These are phyloP conservation scores for Parnassius smintheus DNA, from an alignment of 2,888 invertebrate species.

Conservation along the genomic window DNA sequence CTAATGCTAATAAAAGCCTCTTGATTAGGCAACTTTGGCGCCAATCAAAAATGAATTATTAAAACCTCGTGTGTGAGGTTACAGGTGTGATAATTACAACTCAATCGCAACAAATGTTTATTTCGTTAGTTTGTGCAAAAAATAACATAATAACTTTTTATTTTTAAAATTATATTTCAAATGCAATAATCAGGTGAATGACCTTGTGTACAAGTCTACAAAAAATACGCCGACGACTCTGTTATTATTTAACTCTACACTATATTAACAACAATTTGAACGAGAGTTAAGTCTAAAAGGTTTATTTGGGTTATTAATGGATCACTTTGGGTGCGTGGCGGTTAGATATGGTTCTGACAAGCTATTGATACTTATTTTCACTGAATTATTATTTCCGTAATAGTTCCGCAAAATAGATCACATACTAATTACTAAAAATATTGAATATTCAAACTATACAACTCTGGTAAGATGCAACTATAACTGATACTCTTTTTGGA, in stretches of 20 bases:
- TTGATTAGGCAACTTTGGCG: too few relatives aligned
- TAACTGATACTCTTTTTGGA: too few relatives aligned
- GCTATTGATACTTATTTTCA: too few relatives aligned
- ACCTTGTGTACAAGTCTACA: constrained; percentile 4
- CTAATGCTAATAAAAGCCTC: too few relatives aligned
- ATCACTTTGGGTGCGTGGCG: constrained; percentile 13
- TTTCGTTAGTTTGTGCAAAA: background rate
- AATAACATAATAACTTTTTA: too few relatives aligned
- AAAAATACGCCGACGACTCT: background rate
- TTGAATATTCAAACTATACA: too few relatives aligned
- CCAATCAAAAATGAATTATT: too few relatives aligned
- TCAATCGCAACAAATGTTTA: background rate
- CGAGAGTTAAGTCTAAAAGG: background rate
- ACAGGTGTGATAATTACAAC: too few relatives aligned
- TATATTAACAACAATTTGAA: background rate
- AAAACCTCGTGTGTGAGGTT: too few relatives aligned
- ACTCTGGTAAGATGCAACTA: too few relatives aligned
- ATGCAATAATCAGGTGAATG: background rate
- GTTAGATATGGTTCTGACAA: background rate
- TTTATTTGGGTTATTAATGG: background rate
- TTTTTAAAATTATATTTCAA: too few relatives aligned
- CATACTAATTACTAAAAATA: too few relatives aligned
- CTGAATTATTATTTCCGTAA: background rate
- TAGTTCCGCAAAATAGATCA: constrained; percentile 5
- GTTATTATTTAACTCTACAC: background rate